Conservation (phyloP, 2,888 invertebrate species). For the Candidula unifasciata region DNA sequence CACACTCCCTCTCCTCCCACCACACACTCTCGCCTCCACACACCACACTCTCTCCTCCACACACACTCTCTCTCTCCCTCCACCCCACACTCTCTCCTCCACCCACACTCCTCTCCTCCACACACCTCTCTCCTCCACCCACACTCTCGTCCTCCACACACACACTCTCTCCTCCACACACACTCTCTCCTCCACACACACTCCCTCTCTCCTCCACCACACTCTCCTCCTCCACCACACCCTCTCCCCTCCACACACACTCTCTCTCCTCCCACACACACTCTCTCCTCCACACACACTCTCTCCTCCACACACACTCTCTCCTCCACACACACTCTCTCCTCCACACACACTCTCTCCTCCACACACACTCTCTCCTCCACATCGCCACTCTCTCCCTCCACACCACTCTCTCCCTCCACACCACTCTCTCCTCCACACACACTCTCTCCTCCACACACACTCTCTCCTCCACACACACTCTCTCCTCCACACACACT, state of each 20-base stretch:
- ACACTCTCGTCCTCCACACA: neutral
- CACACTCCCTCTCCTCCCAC: slow-evolving; percentile 27
- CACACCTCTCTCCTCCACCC: neutral
- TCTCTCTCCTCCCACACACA: neutral
- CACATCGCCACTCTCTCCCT: too few species aligned
- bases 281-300: neutral
- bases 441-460: too few species aligned
- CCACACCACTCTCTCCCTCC: too few species aligned
- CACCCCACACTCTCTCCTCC: too few species aligned
- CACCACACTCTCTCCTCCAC: neutral
- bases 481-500: too few species aligned
- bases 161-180: neutral
- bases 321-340: neutral
- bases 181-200: neutral
- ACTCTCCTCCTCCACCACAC: neutral
- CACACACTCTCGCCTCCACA: neutral
- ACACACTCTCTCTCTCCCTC: slow-evolving; percentile 15
- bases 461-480: too few species aligned
- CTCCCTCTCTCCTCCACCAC: neutral
- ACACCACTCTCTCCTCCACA: too few species aligned
- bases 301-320: neutral
- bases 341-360: too few species aligned
- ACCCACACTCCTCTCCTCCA: neutral
- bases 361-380: too few species aligned
- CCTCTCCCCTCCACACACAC: neutral